Evolutionary conservation across 2,113 vertebrate genomes (phyloP), one percentile per base, ranked within the genome.

Genomic region (Catagonus wagneri): DNA sequence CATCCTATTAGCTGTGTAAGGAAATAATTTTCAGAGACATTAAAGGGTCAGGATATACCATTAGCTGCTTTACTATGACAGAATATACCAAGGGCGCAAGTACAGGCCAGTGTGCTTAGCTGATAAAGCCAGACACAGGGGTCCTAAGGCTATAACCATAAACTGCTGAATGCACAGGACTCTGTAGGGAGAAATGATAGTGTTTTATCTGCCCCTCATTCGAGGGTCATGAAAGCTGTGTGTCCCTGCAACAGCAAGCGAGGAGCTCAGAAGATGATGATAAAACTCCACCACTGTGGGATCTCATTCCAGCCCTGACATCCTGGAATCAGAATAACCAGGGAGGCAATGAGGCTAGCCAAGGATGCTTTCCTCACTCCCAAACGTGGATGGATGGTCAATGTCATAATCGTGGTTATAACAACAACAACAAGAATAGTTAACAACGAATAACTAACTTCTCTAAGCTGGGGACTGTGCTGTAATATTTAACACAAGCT

Each of bases 21-120:
- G 79, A 97, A 97, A 97, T 95, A 61, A 96, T 93, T 98, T 92
- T 88, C 58, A 98, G 92, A 95, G 81, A 90, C n/a, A 34, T 90
- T 93, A 76, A 96, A 93, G 39, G 75, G 60, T 7, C 3, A 95
- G 90, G 76, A 94, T 83, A 87, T 16, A 93, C 93, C 50, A 75
- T 94, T 95, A 97, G 94, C 94, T 90, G 96, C 78, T 97, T 97
- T 52, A 84, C 1, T 65, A 90, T 81, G 52, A 76, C 97, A 97
- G 84, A 93, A 94, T 90, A 17, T 54, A 96, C 12, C 19, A 72
- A 61, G 2, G 22, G 15, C 36, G 13, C 9, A 27, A 50, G 12
- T 17, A 36, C 8, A 84, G n/a, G 54, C n/a, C 25, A 54, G 4
- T 20, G 17, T 63, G n/a, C 16, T 63, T 69, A 25, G 39, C 23